phyloP scores from a whole-genome alignment of 2,888 invertebrate species.

The Pterostichus madidus region DNA sequence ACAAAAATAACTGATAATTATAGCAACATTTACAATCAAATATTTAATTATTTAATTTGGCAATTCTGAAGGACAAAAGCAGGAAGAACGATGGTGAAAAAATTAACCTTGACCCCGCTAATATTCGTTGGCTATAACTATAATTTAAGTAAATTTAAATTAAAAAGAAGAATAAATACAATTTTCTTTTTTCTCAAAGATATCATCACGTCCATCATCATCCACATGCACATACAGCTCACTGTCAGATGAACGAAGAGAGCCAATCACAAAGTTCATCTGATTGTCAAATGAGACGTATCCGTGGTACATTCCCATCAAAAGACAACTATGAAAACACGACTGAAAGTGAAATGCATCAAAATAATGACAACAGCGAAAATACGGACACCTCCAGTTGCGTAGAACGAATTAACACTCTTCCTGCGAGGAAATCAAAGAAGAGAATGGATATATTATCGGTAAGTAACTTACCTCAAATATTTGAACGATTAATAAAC shows the following conservation, averaged over 20 bases:
- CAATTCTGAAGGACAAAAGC: too few relatives aligned
- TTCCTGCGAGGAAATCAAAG: conserved; percentile 80
- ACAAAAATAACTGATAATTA: too few relatives aligned
- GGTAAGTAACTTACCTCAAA: conserved; percentile 72
- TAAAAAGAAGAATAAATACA: background rate
- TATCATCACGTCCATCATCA: conserved; percentile 76
- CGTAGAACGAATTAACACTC: conserved; percentile 78
- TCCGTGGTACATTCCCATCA: conserved; percentile 73
- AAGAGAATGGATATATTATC: conserved; percentile 78
- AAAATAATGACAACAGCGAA: conserved; percentile 76
- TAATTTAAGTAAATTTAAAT: too few relatives aligned
- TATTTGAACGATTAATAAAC: conserved; percentile 52
- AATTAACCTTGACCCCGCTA: too few relatives aligned
- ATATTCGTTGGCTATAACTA: too few relatives aligned
- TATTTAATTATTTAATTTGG: too few relatives aligned
- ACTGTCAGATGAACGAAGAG: conserved; percentile 76
- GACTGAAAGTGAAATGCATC: conserved; percentile 76
- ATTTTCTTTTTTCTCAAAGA: conserved; percentile 64
- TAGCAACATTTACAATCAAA: too few relatives aligned
- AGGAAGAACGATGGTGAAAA: too few relatives aligned
- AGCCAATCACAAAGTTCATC: conserved; percentile 73
- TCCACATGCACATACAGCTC: conserved; percentile 75
- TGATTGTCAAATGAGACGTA: conserved; percentile 72
- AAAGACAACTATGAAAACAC: conserved; percentile 81
- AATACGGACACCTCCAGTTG: conserved; percentile 77